Conservation (phyloP, 2,113 vertebrate genomes). For the Paracyprichromis sp. region DNA sequence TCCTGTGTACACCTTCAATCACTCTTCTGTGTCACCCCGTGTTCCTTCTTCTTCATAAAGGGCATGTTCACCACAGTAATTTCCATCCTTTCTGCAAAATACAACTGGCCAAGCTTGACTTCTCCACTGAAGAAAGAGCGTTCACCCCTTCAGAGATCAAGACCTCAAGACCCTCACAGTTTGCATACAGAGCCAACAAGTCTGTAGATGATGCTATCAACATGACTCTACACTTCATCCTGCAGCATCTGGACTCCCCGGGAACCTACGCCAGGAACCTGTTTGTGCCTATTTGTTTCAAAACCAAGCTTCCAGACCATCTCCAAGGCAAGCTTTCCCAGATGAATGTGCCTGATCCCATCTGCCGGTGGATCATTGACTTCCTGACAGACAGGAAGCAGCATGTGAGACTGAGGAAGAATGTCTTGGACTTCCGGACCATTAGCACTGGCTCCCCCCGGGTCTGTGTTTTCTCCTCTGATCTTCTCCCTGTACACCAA, state of each 20-base stretch:
- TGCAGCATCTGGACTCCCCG: background rate
- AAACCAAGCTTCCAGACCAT: background rate
- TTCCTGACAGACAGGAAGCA: background rate
- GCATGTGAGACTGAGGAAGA: background rate
- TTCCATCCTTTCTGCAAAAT: background rate
- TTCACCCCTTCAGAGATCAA: background rate
- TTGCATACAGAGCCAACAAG: accelerated
- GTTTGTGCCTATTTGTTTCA: background rate
- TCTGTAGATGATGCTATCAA: background rate
- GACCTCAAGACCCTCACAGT: background rate
- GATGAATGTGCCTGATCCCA: background rate
- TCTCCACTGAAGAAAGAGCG: background rate
- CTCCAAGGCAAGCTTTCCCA: background rate
- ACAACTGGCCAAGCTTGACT: background rate
- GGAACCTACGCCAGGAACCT: background rate
- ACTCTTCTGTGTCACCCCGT: background rate
- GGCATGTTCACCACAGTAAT: background rate
- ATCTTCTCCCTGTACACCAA: background rate
- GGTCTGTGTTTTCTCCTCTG: background rate
- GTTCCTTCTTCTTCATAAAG: background rate
- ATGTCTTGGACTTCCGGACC: background rate
- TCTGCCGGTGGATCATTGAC: background rate
- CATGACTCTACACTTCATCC: background rate
- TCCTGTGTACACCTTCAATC: background rate
- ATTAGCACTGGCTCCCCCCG: accelerated